Conservation (phyloP, 2,888 invertebrate genomes). For the Lissocephala sabroskyi region DNA sequence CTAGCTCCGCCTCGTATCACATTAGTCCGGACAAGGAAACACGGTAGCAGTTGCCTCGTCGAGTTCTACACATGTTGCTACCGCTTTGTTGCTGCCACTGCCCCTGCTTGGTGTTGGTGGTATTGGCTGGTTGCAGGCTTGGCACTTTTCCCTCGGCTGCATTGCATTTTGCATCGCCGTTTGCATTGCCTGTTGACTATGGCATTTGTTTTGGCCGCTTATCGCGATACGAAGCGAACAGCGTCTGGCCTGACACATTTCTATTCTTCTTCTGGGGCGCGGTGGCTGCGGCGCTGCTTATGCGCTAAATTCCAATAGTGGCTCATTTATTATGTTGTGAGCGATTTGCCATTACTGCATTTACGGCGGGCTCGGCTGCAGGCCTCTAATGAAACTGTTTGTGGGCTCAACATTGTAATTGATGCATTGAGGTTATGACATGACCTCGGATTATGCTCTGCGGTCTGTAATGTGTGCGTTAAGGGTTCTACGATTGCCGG, state of each 20-base stretch:
- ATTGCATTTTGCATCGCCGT: neutral
- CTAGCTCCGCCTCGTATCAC: slow-evolving; percentile 44
- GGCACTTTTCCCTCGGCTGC: neutral
- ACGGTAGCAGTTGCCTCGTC: slow-evolving; percentile 34
- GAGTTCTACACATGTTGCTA: slow-evolving; percentile 49
- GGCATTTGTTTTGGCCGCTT: slow-evolving; percentile 61
- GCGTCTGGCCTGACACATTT: slow-evolving; percentile 23
- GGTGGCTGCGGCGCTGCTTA: slow-evolving; percentile 29
- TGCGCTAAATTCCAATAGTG: slow-evolving; percentile 55
- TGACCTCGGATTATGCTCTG: slow-evolving; percentile 44
- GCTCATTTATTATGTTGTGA: slow-evolving; percentile 52
- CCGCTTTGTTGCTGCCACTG: slow-evolving; percentile 34
- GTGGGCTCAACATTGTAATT: slow-evolving; percentile 48
- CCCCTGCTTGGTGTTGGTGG: too few species aligned
- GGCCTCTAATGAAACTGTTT: slow-evolving; percentile 38
- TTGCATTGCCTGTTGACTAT: slow-evolving; percentile 21
- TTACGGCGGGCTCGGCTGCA: neutral
- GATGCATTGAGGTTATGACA: slow-evolving; percentile 58
- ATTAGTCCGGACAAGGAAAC: slow-evolving; percentile 55
- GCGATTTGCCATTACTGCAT: slow-evolving; percentile 19
- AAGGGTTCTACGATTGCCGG: too few species aligned
- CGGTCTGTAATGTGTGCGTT: slow-evolving; percentile 22
- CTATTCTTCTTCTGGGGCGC: slow-evolving; percentile 12
- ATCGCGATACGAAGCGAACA: slow-evolving; percentile 29
- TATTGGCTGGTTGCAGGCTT: slow-evolving; percentile 7